Evolutionary conservation across 2,888 invertebrate genomes (phyloP).

Genomic region (Deilephila porcellus): DNA sequence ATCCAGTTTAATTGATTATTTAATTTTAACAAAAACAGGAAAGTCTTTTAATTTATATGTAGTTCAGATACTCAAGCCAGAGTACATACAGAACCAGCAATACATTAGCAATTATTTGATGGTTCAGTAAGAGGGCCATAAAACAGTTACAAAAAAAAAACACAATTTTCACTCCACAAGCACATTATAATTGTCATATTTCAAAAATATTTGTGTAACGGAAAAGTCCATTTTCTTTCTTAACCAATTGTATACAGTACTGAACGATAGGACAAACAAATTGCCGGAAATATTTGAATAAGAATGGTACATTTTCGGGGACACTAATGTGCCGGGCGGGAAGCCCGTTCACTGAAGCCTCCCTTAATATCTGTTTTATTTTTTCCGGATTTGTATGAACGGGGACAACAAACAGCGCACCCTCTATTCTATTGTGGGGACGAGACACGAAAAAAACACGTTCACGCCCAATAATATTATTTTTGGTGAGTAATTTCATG

Average conservation of each 20-base stretch:
- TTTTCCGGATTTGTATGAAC: conserved; percentile 82
- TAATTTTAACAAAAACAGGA: too few relatives aligned
- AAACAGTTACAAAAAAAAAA: background rate
- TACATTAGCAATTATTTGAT: too few relatives aligned
- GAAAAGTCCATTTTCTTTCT: conserved; percentile 57
- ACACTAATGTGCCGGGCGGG: conserved; percentile 82
- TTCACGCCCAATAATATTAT: conserved; percentile 74
- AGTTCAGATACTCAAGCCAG: too few relatives aligned
- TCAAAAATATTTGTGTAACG: conserved; percentile 36
- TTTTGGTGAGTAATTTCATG: conserved; percentile 72
- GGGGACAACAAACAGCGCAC: conserved; percentile 73
- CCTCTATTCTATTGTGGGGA: conserved; percentile 66
- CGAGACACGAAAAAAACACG: conserved; percentile 64
- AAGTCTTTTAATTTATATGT: too few relatives aligned
- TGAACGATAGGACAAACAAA: conserved; percentile 80
- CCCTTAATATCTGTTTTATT: conserved; percentile 82
- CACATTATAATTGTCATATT: background rate
- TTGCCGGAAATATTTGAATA: conserved; percentile 83
- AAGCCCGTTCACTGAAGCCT: conserved; percentile 66
- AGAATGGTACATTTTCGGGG: conserved; percentile 78
- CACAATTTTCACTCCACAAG: background rate
- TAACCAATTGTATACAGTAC: conserved; percentile 64
- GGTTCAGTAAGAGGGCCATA: background rate
- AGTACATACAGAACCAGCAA: too few relatives aligned
- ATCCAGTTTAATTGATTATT: too few relatives aligned